Evolutionary conservation across 2,113 vertebrate genomes (phyloP).

Genomic region (Coturnix japonica): DNA sequence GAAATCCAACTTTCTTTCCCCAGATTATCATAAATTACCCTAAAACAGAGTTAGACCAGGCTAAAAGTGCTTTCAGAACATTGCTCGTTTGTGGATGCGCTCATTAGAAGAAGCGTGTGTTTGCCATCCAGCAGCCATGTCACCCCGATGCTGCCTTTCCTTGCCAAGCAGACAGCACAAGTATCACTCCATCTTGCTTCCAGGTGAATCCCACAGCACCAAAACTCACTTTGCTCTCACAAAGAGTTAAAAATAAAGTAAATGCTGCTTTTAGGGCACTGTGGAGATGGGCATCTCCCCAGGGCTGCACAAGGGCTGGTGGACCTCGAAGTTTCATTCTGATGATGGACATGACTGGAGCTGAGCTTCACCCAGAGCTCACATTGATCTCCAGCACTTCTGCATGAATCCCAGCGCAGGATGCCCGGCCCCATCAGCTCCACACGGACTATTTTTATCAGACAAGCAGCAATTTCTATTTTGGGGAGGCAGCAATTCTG

Average conservation of each 20-base stretch:
- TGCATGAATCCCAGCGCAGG: rapidly evolving
- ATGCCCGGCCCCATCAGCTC: rapidly evolving
- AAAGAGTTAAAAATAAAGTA: background rate
- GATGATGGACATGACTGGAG: rapidly evolving
- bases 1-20: background rate
- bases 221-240: background rate
- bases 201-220: rapidly evolving
- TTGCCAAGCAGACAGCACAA: background rate
- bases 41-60: background rate
- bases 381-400: rapidly evolving
- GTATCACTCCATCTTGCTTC: rapidly evolving
- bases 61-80: background rate
- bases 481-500: background rate
- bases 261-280: background rate
- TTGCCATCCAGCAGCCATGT: rapidly evolving
- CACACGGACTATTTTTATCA: slow-evolving; percentile 17
- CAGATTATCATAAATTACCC: background rate
- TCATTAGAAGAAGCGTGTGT: rapidly evolving
- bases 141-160: rapidly evolving
- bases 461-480: slow-evolving; percentile 23
- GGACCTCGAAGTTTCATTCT: background rate
- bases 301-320: background rate
- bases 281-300: background rate
- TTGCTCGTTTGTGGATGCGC: background rate
- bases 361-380: background rate